These are phyloP conservation scores for Drosophila setifemur DNA, from an alignment of 1,140 invertebrate genomes.

Conservation along the genomic window DNA sequence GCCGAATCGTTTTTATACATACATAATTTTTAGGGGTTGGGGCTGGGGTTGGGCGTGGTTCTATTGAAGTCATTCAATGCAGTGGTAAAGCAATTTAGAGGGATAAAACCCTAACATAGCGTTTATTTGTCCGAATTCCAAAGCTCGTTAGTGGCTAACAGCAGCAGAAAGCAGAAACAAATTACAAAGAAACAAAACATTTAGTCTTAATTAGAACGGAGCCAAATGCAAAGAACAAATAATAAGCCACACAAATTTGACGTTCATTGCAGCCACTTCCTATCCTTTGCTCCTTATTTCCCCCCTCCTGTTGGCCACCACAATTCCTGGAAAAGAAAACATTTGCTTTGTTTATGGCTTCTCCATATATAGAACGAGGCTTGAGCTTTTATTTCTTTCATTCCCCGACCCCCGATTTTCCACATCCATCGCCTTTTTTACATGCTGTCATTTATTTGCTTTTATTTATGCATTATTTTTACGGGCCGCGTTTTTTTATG, in stretches of 20 bases:
- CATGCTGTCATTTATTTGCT: conserved; percentile 78
- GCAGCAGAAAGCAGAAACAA: background rate
- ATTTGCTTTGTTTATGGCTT: conserved; percentile 37
- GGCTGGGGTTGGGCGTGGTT: background rate
- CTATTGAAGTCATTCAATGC: background rate
- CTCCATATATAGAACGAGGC: conserved; percentile 23
- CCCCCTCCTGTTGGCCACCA: conserved; percentile 3
- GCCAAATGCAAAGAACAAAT: conserved; percentile 64
- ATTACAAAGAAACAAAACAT: conserved; percentile 40
- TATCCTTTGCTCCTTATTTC: conserved; percentile 27
- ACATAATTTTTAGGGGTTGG: conserved; percentile 24
- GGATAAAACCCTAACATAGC: background rate
- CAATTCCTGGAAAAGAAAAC: conserved; percentile 26
- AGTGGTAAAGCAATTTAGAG: background rate
- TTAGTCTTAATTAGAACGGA: conserved; percentile 71
- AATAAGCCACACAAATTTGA: conserved; percentile 76
- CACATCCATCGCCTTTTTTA: conserved; percentile 35
- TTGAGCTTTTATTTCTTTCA: conserved; percentile 6
- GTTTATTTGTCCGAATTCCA: conserved; percentile 13
- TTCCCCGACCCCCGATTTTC: background rate
- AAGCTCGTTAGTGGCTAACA: conserved; percentile 29
- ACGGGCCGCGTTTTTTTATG: conserved; percentile 70
- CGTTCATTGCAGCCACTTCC: conserved; percentile 62
- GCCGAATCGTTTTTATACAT: conserved; percentile 45
- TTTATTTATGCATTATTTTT: conserved; percentile 80